These are phyloP conservation scores for Camelus bactrianus DNA, from an alignment of 2,113 vertebrate genomes.

Conservation along the genomic window DNA sequence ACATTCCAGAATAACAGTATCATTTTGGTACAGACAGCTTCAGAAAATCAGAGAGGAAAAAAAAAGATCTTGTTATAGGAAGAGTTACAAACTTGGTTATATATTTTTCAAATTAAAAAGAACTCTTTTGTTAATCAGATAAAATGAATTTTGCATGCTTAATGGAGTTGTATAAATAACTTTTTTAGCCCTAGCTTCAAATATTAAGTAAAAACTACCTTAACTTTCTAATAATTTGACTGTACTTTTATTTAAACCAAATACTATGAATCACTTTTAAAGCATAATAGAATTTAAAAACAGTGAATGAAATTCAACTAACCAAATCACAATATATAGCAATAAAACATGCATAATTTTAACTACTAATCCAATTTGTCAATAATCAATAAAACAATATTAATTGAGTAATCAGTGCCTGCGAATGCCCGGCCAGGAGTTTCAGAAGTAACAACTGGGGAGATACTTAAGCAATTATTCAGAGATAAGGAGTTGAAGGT, in stretches of 20 bases:
- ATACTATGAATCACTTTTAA: neutral
- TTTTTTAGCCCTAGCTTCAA: neutral
- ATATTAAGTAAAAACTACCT: constrained; percentile 29
- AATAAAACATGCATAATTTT: constrained; percentile 10
- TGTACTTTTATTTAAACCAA: neutral
- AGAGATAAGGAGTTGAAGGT: neutral
- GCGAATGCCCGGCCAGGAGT: neutral
- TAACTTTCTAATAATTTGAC: neutral
- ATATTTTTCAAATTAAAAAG: neutral
- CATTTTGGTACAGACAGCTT: constrained; percentile 72
- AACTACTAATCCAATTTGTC: neutral
- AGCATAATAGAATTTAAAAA: constrained; percentile 36
- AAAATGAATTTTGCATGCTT: neutral
- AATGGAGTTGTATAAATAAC: neutral
- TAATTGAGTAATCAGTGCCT: neutral
- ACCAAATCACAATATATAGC: neutral
- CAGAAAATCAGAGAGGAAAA: constrained; percentile 65
- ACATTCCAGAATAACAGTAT: constrained; percentile 80
- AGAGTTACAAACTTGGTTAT: constrained; percentile 53
- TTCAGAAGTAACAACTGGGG: neutral
- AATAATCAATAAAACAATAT: neutral
- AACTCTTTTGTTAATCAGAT: neutral
- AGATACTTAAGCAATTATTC: neutral
- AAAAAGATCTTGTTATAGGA: constrained; percentile 16
- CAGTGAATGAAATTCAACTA: constrained; percentile 37